Evolutionary conservation across 2,113 vertebrate genomes (phyloP).

Genomic region (Heloderma charlesbogerti): DNA sequence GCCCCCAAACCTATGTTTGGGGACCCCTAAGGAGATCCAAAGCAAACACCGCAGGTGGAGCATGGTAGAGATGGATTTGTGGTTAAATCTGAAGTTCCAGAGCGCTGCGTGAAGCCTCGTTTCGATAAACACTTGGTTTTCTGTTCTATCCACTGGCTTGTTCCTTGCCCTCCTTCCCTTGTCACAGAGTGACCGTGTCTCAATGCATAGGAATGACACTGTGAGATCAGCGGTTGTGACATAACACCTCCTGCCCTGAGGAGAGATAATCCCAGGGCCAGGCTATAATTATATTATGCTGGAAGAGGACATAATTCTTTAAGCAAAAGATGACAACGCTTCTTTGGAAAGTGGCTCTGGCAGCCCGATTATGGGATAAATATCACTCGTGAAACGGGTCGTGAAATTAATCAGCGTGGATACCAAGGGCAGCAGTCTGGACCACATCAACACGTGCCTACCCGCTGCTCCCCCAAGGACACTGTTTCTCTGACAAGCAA

Average conservation of each 20-base stretch:
- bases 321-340: accelerated
- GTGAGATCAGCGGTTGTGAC: not conserved
- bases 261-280: not conserved
- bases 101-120: accelerated
- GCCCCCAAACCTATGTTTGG: no score
- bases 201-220: accelerated
- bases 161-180: accelerated
- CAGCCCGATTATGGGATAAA: not conserved
- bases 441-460: not conserved
- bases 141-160: accelerated
- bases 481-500: not conserved
- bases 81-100: not conserved
- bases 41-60: not conserved
- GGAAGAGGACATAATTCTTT: not conserved
- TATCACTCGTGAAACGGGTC: not conserved
- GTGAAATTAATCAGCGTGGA: not conserved
- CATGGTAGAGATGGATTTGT: no score
- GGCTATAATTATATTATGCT: not conserved
- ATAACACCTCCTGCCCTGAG: not conserved
- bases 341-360: not conserved
- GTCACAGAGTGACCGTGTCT: accelerated
- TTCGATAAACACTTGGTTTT: not conserved
- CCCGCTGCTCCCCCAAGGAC: not conserved
- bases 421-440: not conserved
- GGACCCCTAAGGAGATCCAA: no score